Conservation (phyloP, 2,888 invertebrate species). For the Hemicrepidius hirtus region DNA sequence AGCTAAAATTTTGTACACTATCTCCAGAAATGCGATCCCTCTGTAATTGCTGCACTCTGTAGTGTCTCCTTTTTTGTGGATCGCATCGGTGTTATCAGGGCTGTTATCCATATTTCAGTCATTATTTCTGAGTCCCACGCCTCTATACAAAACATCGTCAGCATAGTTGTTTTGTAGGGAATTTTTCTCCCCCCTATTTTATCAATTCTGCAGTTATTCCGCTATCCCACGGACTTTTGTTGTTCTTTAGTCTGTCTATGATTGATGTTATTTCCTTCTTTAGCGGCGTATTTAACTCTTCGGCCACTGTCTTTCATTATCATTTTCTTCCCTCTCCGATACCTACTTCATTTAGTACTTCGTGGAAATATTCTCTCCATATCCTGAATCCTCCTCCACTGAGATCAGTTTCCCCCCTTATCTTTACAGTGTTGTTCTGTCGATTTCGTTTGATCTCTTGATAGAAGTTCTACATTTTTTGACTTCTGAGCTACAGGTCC, state of each 20-base stretch:
- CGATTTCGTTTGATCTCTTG: too few species aligned
- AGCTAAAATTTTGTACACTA: conserved; percentile 2
- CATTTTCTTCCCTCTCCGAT: too few species aligned
- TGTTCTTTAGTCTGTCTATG: conserved; percentile 16
- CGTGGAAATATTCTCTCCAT: too few species aligned
- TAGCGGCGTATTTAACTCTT: conserved; percentile 1
- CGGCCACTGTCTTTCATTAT: too few species aligned
- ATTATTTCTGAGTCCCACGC: conserved; percentile 9
- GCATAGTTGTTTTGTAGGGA: not conserved
- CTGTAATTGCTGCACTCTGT: conserved; percentile 7
- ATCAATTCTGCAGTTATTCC: conserved; percentile 21
- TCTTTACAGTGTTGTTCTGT: too few species aligned
- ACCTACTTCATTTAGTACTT: too few species aligned
- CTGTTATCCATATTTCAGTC: not conserved
- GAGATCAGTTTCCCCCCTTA: too few species aligned
- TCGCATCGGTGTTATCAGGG: not conserved
- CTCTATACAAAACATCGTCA: not conserved
- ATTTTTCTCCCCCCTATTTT: conserved; percentile 6
- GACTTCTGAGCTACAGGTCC: too few species aligned
- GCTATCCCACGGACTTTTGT: conserved; percentile 11
- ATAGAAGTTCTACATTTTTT: too few species aligned
- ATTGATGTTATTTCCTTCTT: not conserved
- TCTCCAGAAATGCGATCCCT: not conserved
- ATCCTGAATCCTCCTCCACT: too few species aligned
- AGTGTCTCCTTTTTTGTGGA: conserved; percentile 19